Evolutionary conservation across 1,140 invertebrate genomes (phyloP).

Genomic region (Bombyx mandarina): DNA sequence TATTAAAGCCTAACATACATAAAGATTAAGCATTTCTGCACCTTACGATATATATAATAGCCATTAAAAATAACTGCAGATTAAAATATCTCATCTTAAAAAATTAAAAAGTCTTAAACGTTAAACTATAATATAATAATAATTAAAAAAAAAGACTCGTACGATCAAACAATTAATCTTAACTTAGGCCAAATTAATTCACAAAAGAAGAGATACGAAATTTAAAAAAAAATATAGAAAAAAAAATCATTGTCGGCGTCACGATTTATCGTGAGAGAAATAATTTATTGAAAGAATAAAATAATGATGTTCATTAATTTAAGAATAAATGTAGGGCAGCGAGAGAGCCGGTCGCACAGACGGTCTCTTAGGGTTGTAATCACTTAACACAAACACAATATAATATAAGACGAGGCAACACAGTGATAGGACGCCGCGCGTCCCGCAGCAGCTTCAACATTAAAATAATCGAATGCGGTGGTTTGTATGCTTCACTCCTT

Average conservation of each 20-base stretch:
- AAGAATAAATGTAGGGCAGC: conserved; percentile 31
- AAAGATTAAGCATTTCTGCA: conserved; percentile 71
- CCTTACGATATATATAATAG: conserved; percentile 65
- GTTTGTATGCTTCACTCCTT: conserved; percentile 61
- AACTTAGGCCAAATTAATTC: conserved; percentile 60
- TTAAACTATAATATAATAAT: conserved; percentile 62
- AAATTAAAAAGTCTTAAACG: conserved; percentile 61
- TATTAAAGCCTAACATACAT: conserved; percentile 72
- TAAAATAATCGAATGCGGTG: conserved; percentile 69
- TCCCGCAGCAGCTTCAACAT: conserved; percentile 44
- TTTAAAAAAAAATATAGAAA: conserved; percentile 18
- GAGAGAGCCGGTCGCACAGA: not conserved
- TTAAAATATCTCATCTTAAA: conserved; percentile 70
- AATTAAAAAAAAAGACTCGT: conserved; percentile 31
- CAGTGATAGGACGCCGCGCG: conserved; percentile 24
- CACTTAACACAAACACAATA: conserved; percentile 14
- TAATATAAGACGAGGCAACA: conserved; percentile 54
- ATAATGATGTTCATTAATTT: conserved; percentile 21
- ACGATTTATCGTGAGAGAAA: conserved; percentile 7
- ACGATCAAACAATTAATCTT: conserved; percentile 40
- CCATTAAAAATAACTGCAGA: conserved; percentile 69
- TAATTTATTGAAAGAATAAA: too few species aligned
- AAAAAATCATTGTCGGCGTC: conserved; percentile 57
- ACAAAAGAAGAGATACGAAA: conserved; percentile 18
- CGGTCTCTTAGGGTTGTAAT: too few species aligned